phyloP scores from a whole-genome alignment of 2,888 invertebrate genomes.

The Eledona agricola region DNA sequence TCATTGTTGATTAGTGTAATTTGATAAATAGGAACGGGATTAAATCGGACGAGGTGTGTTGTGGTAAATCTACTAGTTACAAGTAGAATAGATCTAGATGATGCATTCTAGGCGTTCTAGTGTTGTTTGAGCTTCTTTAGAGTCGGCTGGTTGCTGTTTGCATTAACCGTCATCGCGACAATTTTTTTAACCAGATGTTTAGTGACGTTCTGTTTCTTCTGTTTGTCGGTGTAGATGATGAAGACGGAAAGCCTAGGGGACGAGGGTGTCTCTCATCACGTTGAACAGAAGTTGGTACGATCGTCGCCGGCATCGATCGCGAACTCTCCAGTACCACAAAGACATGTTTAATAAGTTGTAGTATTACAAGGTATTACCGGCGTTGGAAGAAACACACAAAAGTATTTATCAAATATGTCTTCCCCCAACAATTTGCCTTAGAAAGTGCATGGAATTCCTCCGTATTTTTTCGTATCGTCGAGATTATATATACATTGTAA shows the following conservation, averaged over 20 bases:
- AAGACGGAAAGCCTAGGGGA: constrained; percentile 69
- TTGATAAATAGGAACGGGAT: constrained; percentile 33
- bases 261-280: constrained; percentile 71
- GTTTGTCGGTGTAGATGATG: constrained; percentile 64
- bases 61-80: constrained; percentile 34
- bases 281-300: constrained; percentile 62
- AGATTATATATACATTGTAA: constrained; percentile 25
- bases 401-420: constrained; percentile 44
- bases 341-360: constrained; percentile 49
- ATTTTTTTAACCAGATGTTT: not conserved
- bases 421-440: constrained; percentile 51
- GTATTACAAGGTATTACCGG: constrained; percentile 36
- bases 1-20: constrained; percentile 58
- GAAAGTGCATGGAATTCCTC: constrained; percentile 45
- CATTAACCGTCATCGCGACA: constrained; percentile 2
- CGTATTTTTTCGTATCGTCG: constrained; percentile 15
- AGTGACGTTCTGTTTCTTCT: not conserved
- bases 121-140: constrained; percentile 18
- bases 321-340: constrained; percentile 54
- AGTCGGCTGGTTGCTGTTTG: constrained; percentile 25
- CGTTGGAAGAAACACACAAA: constrained; percentile 5
- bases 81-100: constrained; percentile 43
- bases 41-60: constrained; percentile 50
- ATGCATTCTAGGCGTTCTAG: constrained; percentile 35
- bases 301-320: constrained; percentile 54